Evolutionary conservation across 2,888 invertebrate genomes (phyloP).

Genomic region (Ophion costatus): DNA sequence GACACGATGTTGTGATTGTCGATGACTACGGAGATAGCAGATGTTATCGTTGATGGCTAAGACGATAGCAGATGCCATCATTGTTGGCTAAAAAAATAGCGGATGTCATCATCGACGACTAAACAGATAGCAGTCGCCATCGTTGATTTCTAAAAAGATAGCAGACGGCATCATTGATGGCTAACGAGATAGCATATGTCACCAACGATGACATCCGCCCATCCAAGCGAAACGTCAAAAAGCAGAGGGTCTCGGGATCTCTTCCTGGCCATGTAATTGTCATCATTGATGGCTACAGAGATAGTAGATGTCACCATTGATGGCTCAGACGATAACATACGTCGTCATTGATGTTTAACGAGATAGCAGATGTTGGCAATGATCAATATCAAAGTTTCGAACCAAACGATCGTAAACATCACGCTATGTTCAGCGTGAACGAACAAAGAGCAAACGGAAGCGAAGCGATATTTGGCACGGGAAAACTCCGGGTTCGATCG

Average conservation of each 20-base stretch:
- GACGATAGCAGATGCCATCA: not conserved
- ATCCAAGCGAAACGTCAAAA: not conserved
- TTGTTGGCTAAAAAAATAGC: not conserved
- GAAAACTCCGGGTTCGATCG: not conserved
- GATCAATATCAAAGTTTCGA: not conserved
- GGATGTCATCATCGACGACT: not conserved
- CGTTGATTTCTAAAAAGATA: not conserved
- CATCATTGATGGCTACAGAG: not conserved
- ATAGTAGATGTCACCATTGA: not conserved
- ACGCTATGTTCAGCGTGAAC: not conserved
- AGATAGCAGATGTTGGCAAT: not conserved
- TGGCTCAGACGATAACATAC: not conserved
- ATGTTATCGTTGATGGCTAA: not conserved
- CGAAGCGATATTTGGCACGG: not conserved
- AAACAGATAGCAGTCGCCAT: not conserved
- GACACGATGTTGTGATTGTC: no score
- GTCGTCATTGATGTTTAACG: not conserved
- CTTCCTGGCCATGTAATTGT: not conserved
- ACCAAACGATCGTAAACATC: not conserved
- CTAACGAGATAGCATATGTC: not conserved
- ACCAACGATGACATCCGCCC: not conserved
- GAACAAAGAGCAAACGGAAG: not conserved
- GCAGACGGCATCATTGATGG: not conserved
- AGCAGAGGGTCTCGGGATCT: not conserved
- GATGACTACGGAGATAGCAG: no score